Conservation (phyloP, 1,140 invertebrate genomes). For the Eubasilissa regina region DNA sequence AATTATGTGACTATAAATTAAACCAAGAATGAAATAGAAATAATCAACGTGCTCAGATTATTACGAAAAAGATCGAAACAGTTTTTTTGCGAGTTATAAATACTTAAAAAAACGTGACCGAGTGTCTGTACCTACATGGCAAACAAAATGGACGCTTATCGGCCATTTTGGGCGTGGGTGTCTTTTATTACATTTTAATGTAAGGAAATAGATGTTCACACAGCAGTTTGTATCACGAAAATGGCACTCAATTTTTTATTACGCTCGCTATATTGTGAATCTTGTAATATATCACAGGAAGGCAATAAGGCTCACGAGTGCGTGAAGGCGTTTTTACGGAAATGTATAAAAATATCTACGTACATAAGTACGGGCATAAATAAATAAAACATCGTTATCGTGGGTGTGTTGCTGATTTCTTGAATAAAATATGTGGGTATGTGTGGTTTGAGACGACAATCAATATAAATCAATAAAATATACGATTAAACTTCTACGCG, state of each 20-base stretch:
- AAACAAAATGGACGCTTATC: conserved; percentile 23
- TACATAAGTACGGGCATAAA: not conserved
- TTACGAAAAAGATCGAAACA: no score
- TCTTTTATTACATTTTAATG: conserved; percentile 44
- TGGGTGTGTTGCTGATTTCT: not conserved
- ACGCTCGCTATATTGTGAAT: conserved; percentile 13
- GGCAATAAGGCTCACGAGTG: not conserved
- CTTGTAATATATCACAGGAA: conserved; percentile 20
- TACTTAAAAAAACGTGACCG: not conserved
- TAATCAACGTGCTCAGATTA: no score
- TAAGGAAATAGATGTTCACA: conserved; percentile 34
- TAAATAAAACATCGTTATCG: not conserved
- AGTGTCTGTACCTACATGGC: not conserved
- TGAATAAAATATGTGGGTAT: conserved; percentile 10
- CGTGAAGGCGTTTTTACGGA: conserved; percentile 18
- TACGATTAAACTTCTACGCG: no score
- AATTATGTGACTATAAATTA: no score
- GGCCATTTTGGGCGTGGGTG: conserved; percentile 25
- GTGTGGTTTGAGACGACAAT: not conserved
- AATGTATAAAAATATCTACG: not conserved
- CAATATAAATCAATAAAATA: conserved; percentile 22
- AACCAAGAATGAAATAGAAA: no score
- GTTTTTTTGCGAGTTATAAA: no score
- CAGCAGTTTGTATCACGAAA: conserved; percentile 26
- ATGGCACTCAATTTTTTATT: conserved; percentile 39